phyloP scores from a whole-genome alignment of 2,113 vertebrate genomes.

The Phylloscopus whistleri region DNA sequence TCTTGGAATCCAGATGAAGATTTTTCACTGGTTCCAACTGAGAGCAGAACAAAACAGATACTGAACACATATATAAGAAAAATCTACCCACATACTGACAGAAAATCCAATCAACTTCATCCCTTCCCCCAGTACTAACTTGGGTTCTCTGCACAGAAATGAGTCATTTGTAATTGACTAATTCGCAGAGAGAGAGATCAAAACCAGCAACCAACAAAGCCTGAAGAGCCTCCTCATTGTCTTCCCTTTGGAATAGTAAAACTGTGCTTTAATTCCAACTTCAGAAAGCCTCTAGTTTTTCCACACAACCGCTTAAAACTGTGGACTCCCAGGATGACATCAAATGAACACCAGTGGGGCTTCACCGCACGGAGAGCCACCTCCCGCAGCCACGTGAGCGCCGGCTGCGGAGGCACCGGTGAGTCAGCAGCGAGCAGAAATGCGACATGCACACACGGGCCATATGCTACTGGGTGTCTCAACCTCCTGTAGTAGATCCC shows the following conservation, averaged over 20 bases:
- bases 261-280: neutral
- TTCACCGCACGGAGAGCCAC: fast-evolving
- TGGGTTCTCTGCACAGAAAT: neutral
- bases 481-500: neutral
- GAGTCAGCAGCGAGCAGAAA: neutral
- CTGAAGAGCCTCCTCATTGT: neutral
- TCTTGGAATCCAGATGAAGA: neutral
- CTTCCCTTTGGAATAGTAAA: neutral
- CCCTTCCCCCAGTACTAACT: neutral
- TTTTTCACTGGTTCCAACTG: neutral
- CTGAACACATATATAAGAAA: neutral
- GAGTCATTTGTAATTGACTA: slow-evolving; percentile 19
- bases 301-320: neutral
- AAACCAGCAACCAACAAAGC: neutral
- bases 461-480: neutral
- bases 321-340: neutral
- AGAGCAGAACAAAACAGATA: neutral
- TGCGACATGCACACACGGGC: fast-evolving
- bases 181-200: neutral
- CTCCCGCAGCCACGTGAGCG: fast-evolving
- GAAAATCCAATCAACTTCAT: neutral
- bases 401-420: neutral
- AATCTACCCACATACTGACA: neutral
- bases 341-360: neutral
- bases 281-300: neutral